Percentiles rank a stretch among this genome's conserved stretches.
These are phyloP conservation scores for Odontothrips loti DNA, from an alignment of 2,888 invertebrate genomes.

Conservation along the genomic window DNA sequence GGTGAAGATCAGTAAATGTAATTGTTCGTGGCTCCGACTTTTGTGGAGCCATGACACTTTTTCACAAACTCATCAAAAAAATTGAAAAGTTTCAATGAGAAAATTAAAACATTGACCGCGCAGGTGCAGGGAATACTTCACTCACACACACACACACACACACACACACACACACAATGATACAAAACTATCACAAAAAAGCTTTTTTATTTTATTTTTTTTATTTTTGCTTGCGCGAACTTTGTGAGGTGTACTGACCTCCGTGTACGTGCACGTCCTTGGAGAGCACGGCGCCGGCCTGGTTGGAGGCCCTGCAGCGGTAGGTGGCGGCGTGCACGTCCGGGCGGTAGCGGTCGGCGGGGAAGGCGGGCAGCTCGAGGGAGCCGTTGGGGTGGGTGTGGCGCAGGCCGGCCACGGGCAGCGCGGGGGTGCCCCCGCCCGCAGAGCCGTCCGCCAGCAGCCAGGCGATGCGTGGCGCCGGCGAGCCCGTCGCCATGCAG, in stretches of 20 bases:
- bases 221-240: too few species aligned
- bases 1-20: too few species aligned
- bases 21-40: too few species aligned
- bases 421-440: conserved; percentile 64
- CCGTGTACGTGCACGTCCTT: conserved; percentile 83
- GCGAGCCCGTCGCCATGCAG: conserved; percentile 64
- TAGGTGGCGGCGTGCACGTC: conserved; percentile 83
- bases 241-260: conserved; percentile 61
- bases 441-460: conserved; percentile 37
- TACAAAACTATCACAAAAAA: too few species aligned
- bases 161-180: too few species aligned
- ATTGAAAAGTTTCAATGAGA: too few species aligned
- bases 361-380: conserved; percentile 78
- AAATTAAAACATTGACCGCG: too few species aligned
- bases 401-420: conserved; percentile 61
- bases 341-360: conserved; percentile 72
- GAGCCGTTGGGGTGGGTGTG: conserved; percentile 77
- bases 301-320: conserved; percentile 65
- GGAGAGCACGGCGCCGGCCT: conserved; percentile 73
- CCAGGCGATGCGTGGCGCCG: conserved; percentile 59
- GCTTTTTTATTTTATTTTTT: too few species aligned
- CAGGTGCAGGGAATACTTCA: too few species aligned
- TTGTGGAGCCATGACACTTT: too few species aligned
- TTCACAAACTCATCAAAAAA: too few species aligned
- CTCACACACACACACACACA: too few species aligned